Base-by-base conservation (phyloP, 2,113 vertebrate species). In the Odontophorus gujanensis region DNA sequence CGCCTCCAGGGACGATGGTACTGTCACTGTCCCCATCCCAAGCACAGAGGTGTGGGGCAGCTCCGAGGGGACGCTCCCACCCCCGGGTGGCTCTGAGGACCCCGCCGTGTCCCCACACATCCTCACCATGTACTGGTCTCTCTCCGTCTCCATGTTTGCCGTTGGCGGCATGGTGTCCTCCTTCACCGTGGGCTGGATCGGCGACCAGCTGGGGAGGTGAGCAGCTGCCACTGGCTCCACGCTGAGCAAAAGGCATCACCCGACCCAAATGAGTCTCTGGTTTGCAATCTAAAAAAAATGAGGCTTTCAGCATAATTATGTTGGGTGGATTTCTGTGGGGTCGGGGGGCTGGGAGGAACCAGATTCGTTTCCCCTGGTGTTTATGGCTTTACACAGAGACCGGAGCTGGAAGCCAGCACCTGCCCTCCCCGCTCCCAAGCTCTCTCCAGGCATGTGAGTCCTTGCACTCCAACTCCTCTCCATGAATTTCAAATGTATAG, bases 161-260 rank as follows among this genome's bases (percentile, higher is more conserved):
- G 19, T 99, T 0, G 99, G 99, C 0, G 99, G 99, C 38, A 98
- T 99, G 98, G 20, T 99, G 30, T 99, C 99, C 7, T 99, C 99
- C 42, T 99, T 99, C 97, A 97, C 99, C 36, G 99, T 99, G 87
- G 99, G 99, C 51, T 98, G 98, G 97, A 97, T 99, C 25, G 98
- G 98, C 6, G 98, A 99, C 97, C 96, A 96, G 65, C 97, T 97
- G 82, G 99, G 99, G 67, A 99, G 99, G 99, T 99, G 96, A 77
- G 97, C 24, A 87, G 45, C 38, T 24, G 13, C 59, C 47, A 2
- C 67, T 19, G n/a, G 3, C 22, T 26, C 24, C 45, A 4, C 11
- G 1, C 28, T 17, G 34, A 40, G 36, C 61, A 13, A 40, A 63
- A 40, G 38, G 61, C 61, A 40, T 40, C 36, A 12, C 38, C 26